Conservation (phyloP, 2,888 invertebrate genomes). For the Cetonia aurata region DNA sequence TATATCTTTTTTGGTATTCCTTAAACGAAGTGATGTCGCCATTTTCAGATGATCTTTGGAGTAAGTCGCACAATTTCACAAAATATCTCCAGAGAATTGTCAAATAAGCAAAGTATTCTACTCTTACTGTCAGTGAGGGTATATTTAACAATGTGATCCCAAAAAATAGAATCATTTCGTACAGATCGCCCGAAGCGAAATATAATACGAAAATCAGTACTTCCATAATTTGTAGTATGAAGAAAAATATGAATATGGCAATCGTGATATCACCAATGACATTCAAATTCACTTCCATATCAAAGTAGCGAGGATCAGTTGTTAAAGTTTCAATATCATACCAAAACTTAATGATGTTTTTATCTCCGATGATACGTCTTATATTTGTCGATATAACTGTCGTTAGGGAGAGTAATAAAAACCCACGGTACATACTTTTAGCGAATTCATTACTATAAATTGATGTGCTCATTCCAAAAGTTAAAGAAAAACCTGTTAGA, state of each 20-base stretch:
- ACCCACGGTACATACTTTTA: neutral
- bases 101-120: neutral
- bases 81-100: neutral
- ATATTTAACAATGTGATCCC: neutral
- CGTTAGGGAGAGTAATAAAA: neutral
- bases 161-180: neutral
- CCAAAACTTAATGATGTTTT: neutral
- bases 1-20: neutral
- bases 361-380: neutral
- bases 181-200: neutral
- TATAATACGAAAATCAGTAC: neutral
- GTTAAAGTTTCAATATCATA: neutral
- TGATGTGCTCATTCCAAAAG: neutral
- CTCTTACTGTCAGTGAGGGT: neutral
- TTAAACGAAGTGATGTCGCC: neutral
- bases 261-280: neutral
- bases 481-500: neutral
- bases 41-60: neutral
- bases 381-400: neutral
- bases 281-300: neutral
- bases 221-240: neutral
- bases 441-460: neutral
- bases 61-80: neutral
- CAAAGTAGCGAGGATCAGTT: neutral
- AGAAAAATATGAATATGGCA: neutral